Conservation (phyloP, 1,140 invertebrate genomes). For the Zophobas atratus region DNA sequence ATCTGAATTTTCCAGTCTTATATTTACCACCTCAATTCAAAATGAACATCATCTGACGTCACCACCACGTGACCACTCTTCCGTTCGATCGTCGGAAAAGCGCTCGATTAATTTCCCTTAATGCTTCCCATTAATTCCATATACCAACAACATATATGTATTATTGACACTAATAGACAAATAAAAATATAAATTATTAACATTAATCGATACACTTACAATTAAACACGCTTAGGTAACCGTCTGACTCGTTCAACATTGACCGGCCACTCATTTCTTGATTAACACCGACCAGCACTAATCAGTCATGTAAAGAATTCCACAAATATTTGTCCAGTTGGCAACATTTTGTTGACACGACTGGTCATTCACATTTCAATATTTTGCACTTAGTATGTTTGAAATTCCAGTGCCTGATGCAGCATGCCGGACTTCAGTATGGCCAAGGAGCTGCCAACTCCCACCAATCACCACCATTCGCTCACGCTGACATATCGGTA, state of each 20-base stretch:
- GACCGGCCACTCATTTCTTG: not conserved
- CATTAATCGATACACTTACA: not conserved
- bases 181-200: conserved; percentile 28
- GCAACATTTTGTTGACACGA: conserved; percentile 25
- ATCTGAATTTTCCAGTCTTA: no score
- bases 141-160: conserved; percentile 11
- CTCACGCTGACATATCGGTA: conserved; percentile 60
- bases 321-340: conserved; percentile 22
- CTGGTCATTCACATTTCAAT: conserved; percentile 11
- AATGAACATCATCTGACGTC: not conserved
- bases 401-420: conserved; percentile 62
- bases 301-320: conserved; percentile 13
- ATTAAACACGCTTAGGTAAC: conserved; percentile 10
- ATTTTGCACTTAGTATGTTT: not conserved
- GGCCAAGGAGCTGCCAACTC: conserved; percentile 62
- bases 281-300: conserved; percentile 1
- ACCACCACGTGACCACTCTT: not conserved
- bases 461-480: conserved; percentile 60
- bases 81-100: conserved; percentile 2
- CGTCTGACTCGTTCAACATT: not conserved
- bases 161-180: conserved; percentile 37
- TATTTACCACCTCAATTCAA: not conserved
- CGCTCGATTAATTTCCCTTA: conserved; percentile 25
- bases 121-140: conserved; percentile 34
- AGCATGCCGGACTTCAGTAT: conserved; percentile 64